Base-by-base conservation (phyloP, 2,113 vertebrate species). In the Corydoras sp. region DNA sequence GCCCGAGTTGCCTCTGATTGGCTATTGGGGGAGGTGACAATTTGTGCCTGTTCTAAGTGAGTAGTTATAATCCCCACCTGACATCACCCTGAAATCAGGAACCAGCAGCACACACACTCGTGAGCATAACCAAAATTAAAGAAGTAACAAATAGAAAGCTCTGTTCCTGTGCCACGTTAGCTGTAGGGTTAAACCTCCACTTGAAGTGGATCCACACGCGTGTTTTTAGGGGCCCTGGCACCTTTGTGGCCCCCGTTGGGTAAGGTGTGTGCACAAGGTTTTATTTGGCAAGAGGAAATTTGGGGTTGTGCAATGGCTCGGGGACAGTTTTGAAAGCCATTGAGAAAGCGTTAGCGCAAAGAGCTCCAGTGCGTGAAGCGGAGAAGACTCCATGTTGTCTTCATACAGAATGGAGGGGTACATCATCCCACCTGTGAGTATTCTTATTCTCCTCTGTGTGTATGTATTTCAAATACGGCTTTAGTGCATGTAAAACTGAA, bases 401-500 rank as follows among this genome's bases (percentile, higher is more conserved):
- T 75, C 89, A 51, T 87, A 86, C 87, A 92, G 88, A 88, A 92
- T 91, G 90, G 90, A 92, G 86, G 89, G 87, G 81, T 92, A 92
- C 71, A 87, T 92, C 81, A 88, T 90, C 77, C 80, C 87, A 30
- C 83, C 88, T 81, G 90, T 92, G 75, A 91, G 90, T 91, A 90
- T 70, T 64, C 65, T 11, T 56, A n/a, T 49, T 65, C 12, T 43
- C 65, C 13, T 62, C 11, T 55, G 10, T 9, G 10, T 48, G 18
- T 29, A 11, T 48, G 31, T 18, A 43, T 8, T 24, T 24, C 1
- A 24, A 24, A 24, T 24, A 24, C 35, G 7, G 35, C 35, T 43
- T 43, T 43, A 2, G 35, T 5, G 35, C 35, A 43, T 43, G 43
- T 65, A 59, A 72, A 65, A 32, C 29, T 15, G 29, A 3, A 48